These are phyloP conservation scores for Stercorarius parasiticus DNA, from an alignment of 2,113 vertebrate species.

Conservation along the genomic window DNA sequence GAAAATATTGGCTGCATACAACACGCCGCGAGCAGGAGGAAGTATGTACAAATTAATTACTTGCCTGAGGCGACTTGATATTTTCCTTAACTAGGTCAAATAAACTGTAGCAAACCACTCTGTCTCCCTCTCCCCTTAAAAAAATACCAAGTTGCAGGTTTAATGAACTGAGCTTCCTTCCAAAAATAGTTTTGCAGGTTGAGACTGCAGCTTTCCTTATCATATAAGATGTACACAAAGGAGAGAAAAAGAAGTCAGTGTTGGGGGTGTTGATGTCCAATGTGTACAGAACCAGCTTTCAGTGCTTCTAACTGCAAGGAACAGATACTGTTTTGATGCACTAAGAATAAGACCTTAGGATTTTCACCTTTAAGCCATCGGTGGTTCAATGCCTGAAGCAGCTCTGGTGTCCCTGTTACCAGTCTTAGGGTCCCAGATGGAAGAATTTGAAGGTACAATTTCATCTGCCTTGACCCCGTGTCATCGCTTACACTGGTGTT, in stretches of 20 bases:
- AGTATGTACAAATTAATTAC: slow-evolving; percentile 51
- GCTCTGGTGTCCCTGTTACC: not conserved
- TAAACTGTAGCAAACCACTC: slow-evolving; percentile 23
- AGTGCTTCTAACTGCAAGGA: not conserved
- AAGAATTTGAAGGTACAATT: not conserved
- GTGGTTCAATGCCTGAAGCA: not conserved
- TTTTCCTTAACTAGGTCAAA: slow-evolving; percentile 65
- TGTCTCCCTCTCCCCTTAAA: not conserved
- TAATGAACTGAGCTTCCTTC: not conserved
- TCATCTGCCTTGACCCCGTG: not conserved
- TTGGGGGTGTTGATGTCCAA: rapidly evolving
- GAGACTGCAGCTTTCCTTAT: not conserved
- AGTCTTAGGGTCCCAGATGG: not conserved
- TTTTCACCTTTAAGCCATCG: not conserved
- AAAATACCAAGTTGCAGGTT: not conserved
- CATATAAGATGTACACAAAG: not conserved
- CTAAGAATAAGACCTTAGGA: not conserved
- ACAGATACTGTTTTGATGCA: not conserved
- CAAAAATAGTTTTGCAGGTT: not conserved
- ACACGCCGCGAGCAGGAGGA: not conserved
- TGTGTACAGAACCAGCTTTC: rapidly evolving
- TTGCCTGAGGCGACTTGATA: slow-evolving; percentile 36
- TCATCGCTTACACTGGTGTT: not conserved
- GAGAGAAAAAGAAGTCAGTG: not conserved
- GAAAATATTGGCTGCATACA: not conserved